Conservation (phyloP, 2,888 invertebrate genomes). For the Macroteleia sp. region DNA sequence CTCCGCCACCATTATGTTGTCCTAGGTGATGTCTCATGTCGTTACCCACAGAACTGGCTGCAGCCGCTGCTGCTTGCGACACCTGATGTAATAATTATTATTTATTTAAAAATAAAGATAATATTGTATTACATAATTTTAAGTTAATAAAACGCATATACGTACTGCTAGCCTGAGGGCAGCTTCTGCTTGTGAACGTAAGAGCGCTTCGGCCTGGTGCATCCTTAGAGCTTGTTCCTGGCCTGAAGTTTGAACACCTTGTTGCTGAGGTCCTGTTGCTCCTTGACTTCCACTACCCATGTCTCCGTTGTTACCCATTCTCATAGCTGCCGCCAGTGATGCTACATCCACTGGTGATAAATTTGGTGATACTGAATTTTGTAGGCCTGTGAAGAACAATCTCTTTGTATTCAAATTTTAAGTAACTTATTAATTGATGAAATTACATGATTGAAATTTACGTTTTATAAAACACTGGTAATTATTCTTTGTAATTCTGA, state of each 20-base stretch:
- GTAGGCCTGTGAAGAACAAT: conserved; percentile 76
- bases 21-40: conserved; percentile 83
- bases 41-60: conserved; percentile 83
- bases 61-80: conserved; percentile 81
- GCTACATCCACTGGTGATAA: conserved; percentile 83
- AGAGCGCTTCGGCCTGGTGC: conserved; percentile 90
- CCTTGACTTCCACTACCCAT: conserved; percentile 81
- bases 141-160: too few relatives aligned
- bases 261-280: conserved; percentile 81
- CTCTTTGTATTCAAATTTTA: too few relatives aligned
- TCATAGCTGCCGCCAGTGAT: conserved; percentile 82
- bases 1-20: conserved; percentile 81
- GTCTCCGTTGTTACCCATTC: conserved; percentile 84
- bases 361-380: conserved; percentile 82
- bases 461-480: too few relatives aligned
- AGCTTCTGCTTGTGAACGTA: conserved; percentile 94
- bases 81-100: conserved; percentile 73
- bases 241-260: conserved; percentile 79
- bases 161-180: conserved; percentile 91
- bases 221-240: conserved; percentile 87
- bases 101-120: neutral
- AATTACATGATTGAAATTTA: too few relatives aligned
- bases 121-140: too few relatives aligned
- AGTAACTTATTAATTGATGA: too few relatives aligned
- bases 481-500: too few relatives aligned